Conservation (phyloP, 2,113 vertebrate genomes). For the Microtus ochrogaster region DNA sequence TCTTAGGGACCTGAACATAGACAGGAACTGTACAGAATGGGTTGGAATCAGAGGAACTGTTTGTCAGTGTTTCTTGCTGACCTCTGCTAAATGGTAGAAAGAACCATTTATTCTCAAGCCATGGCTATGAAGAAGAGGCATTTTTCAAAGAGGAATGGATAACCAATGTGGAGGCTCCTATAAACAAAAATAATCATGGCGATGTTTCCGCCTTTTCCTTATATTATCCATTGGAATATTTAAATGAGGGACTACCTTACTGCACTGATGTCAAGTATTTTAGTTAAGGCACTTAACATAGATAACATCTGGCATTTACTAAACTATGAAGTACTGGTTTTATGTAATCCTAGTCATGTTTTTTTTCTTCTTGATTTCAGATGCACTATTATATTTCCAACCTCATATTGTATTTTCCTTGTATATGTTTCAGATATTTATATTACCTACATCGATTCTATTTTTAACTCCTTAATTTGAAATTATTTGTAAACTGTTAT, state of each 20-base stretch:
- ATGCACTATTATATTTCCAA: conserved; percentile 2
- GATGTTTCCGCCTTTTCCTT: background rate
- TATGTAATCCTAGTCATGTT: background rate
- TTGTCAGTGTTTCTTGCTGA: background rate
- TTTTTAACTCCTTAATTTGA: conserved; percentile 64
- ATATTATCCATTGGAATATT: background rate
- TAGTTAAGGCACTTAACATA: background rate
- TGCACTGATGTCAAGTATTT: background rate
- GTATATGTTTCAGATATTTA: conserved; percentile 6
- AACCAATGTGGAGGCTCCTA: background rate
- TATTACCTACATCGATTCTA: conserved; percentile 15
- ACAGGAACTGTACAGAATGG: background rate
- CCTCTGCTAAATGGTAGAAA: background rate
- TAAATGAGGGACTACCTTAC: background rate
- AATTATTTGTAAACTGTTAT: conserved; percentile 35
- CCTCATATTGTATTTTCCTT: background rate
- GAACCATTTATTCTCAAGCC: background rate
- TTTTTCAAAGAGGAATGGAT: background rate
- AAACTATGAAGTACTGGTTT: background rate
- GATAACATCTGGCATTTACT: background rate
- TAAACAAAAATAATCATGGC: background rate
- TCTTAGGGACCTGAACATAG: background rate
- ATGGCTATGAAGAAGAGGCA: background rate
- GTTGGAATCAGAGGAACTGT: background rate
- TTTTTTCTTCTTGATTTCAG: conserved; percentile 29